These are phyloP conservation scores for Burhinus oedicnemus DNA, from an alignment of 2,113 vertebrate genomes.

Conservation along the genomic window DNA sequence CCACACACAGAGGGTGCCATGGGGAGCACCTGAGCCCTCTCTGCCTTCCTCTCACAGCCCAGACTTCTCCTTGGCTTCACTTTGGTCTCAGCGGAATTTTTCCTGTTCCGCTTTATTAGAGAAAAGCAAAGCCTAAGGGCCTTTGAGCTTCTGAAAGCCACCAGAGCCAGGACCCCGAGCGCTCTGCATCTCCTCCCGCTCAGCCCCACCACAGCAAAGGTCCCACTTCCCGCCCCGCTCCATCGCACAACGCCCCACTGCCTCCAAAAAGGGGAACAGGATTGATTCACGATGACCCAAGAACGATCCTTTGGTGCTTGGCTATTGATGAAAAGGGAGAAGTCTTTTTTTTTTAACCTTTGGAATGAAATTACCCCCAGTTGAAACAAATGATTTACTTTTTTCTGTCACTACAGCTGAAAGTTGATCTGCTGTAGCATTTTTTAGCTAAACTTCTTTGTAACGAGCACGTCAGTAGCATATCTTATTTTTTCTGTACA, in stretches of 20 bases:
- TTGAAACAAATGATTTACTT: background rate
- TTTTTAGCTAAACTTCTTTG: background rate
- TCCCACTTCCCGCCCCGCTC: background rate
- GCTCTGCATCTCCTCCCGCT: background rate
- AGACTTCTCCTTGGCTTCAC: background rate
- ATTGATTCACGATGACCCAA: background rate
- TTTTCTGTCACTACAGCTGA: background rate
- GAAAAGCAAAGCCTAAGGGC: background rate
- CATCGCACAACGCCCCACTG: accelerated
- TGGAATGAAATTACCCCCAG: background rate
- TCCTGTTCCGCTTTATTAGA: background rate
- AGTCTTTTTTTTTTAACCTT: background rate
- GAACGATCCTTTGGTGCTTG: background rate
- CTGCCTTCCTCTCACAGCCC: background rate
- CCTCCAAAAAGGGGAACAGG: accelerated
- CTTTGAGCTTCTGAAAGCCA: background rate
- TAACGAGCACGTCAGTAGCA: accelerated
- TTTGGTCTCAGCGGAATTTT: background rate
- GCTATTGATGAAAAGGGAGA: background rate
- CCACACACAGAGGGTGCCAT: accelerated
- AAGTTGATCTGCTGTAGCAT: background rate
- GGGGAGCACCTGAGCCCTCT: too few species aligned
- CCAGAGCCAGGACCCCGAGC: accelerated
- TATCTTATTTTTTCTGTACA: background rate
- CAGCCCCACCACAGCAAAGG: too few species aligned